Evolutionary conservation across 2,113 vertebrate species (phyloP).

Genomic region (Hucho hucho): DNA sequence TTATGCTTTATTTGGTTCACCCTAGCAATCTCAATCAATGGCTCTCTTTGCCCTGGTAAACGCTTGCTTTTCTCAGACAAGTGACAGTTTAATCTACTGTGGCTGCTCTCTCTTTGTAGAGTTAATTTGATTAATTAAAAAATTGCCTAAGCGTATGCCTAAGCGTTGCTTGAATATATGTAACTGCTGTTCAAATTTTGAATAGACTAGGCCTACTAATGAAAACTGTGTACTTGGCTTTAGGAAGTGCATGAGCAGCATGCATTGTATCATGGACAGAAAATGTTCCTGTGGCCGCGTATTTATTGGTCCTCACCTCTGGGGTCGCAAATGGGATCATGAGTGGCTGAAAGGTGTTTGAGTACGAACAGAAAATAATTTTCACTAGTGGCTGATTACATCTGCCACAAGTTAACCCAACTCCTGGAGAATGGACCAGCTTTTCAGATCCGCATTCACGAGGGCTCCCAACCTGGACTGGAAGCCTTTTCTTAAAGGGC

Average conservation of each 20-base stretch:
- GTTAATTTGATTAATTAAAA: too few species aligned
- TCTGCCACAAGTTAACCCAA: conserved; percentile 92
- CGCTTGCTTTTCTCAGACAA: too few species aligned
- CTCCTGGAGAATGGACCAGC: conserved; percentile 86
- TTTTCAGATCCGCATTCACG: conserved; percentile 86
- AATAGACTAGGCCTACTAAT: too few species aligned
- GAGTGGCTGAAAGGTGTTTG: conserved; percentile 87
- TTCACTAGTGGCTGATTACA: conserved; percentile 95
- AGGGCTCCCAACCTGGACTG: conserved; percentile 87
- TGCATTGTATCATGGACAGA: conserved; percentile 66
- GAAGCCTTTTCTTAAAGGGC: conserved; percentile 63
- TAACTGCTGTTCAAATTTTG: too few species aligned
- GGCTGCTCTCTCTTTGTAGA: too few species aligned
- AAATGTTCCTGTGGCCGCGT: conserved; percentile 81
- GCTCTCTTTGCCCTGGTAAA: too few species aligned
- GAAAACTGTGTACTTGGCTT: conserved; percentile 3
- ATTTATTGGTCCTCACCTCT: conserved; percentile 74
- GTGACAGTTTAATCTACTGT: too few species aligned
- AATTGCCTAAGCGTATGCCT: too few species aligned
- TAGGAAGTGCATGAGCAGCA: too few species aligned
- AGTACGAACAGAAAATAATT: conserved; percentile 89
- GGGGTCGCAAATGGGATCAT: conserved; percentile 84
- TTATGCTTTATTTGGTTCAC: too few species aligned
- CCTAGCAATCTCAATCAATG: too few species aligned
- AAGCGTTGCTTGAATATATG: too few species aligned